Percentiles rank a stretch among this genome's conserved stretches.
phyloP scores from a whole-genome alignment of 2,113 vertebrate species.

The Caranx melampygus region DNA sequence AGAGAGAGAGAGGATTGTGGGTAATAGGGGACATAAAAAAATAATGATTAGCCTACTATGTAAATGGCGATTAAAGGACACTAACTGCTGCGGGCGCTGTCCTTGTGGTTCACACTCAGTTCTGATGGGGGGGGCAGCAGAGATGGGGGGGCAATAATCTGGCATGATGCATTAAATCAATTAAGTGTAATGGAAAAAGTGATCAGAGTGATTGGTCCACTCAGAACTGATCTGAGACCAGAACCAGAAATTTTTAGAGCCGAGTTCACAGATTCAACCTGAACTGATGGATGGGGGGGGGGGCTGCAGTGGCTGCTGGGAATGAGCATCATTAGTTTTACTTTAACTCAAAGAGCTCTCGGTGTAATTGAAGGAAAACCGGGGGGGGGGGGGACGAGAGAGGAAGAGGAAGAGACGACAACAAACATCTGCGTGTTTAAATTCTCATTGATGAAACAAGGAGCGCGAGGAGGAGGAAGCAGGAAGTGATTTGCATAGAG shows the following conservation, averaged over 20 bases:
- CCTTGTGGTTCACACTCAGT: constrained; percentile 83
- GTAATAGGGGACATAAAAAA: constrained; percentile 85
- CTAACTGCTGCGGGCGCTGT: constrained; percentile 85
- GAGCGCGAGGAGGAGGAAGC: background rate
- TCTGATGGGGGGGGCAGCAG: constrained; percentile 62
- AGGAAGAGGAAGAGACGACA: background rate
- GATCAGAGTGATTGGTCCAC: constrained; percentile 63
- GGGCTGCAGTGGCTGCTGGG: constrained; percentile 26
- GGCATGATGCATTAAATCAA: constrained; percentile 54
- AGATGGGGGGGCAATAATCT: constrained; percentile 44
- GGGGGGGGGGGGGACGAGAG: background rate
- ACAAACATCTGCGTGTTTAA: background rate
- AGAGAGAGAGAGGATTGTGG: constrained; percentile 66
- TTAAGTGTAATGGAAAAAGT: constrained; percentile 54
- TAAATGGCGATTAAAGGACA: constrained; percentile 93
- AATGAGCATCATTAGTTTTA: constrained; percentile 65
- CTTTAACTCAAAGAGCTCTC: constrained; percentile 46
- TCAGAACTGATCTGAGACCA: background rate
- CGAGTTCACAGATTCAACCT: constrained; percentile 8
- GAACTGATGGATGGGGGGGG: constrained; percentile 51
- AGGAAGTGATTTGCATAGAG: constrained; percentile 64
- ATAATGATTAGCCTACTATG: constrained; percentile 89
- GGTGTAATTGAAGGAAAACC: background rate
- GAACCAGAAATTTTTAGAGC: constrained; percentile 40
- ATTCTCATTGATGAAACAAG: background rate